Base-by-base conservation (phyloP, 2,888 invertebrate genomes). In the Hyposoter didymator region DNA sequence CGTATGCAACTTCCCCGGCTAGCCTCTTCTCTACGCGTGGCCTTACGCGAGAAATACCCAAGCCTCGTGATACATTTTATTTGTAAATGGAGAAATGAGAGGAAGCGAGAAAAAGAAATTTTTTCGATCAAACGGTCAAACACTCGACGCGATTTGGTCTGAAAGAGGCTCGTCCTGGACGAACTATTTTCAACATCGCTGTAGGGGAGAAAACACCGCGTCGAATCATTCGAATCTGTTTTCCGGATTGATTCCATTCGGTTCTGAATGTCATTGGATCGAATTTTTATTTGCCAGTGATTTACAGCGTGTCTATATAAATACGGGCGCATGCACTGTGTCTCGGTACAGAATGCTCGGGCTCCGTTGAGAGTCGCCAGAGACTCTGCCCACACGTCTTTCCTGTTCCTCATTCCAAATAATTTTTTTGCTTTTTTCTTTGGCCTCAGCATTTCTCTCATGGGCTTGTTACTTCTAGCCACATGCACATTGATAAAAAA, bases 351-450 rank as follows among this genome's bases (percentile, higher is more conserved):
- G 74, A 35, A 55, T 74, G 80, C 80, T 67, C 64, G 45, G 7
- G 10, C 74, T 67, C 32, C 74, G 73, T 14, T 67, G 32, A 67
- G 62, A 62, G 62, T 52, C 52, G 73, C 72, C 10, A 45, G 70
- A 70, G 62, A 78, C 52, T 49, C 76, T 76, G 76, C 80, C 80
- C 79, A 80, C 79, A 72, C 78, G 76, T 72, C 73, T 66, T 75
- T 52, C 67, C 70, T 82, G 64, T 84, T 84, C 83, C 83, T 84
- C 83, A 84, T 84, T 84, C 83, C 83, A 52, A 17, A 12, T 14
- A 22, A 45, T 55, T 52, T 78, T 35, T 39, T 10, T 39, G 39
- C 45, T 45, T 49, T 19, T 73, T 47, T 78, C 62, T 80, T 74
- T 66, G 28, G 22, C 22, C 3, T 22, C 6, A n/a, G 22, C 45